Base-by-base conservation (phyloP, 2,113 vertebrate species). In the Mixornis gularis region DNA sequence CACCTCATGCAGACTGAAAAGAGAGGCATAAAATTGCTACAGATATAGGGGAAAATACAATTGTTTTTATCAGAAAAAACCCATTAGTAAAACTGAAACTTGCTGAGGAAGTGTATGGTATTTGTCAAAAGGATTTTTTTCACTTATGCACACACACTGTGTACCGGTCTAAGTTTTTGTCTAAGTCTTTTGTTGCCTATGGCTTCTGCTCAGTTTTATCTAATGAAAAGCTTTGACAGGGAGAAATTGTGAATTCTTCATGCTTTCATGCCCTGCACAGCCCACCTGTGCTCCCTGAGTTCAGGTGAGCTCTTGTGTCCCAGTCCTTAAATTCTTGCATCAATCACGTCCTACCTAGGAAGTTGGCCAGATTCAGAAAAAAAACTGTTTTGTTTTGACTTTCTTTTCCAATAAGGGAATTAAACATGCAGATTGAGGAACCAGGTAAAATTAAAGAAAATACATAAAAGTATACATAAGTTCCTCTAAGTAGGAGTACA, bases 121-220 rank as follows among this genome's bases (percentile, higher is more conserved):
- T 82, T 79, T 85, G 10, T 79, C 6, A 55, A 59, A 87, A 34
- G 32, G 46, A 38, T 46, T 68, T 43, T 79, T 87, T 82, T 17
- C 13, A 24, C 18, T 51, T 68, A 18, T 0, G 3, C 48, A 17
- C 0, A 0, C 60, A 24, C 16, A 26, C 3, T 32, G 7, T 38
- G 6, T 48, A 36, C 14, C 55, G 22, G 10, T 72, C 32, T 49
- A 20, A 21, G 17, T 34, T 79, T 79, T 64, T 81, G 25, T 16
- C 60, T n/a, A 2, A 46, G 16, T 55, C 10, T 79, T 65, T 24
- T 66, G 70, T 87, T 49, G 32, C 9, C 7, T 82, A 60, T 90
- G 68, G 19, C 12, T 68, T 89, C n/a, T 69, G 21, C 18, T 58
- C 27, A 66, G 8, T 73, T 83, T 80, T 91, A 34, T 49, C 52